phyloP scores from a whole-genome alignment of 2,113 vertebrate species.

The Spilogale gracilis region DNA sequence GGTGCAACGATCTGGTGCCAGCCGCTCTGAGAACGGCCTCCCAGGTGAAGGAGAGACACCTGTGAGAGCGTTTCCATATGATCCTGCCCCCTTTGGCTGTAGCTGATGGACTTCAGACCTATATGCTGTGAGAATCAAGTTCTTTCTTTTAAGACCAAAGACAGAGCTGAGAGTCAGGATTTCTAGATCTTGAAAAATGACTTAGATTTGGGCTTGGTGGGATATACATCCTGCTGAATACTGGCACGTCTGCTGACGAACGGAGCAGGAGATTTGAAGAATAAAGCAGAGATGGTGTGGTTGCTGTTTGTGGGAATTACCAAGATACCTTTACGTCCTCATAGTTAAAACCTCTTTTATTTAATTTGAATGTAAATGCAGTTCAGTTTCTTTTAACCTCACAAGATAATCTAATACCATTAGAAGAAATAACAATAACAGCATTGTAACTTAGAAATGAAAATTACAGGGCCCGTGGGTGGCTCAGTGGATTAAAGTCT shows the following conservation, averaged over 20 bases:
- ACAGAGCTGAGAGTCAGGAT: background rate
- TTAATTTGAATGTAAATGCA: background rate
- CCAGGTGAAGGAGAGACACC: background rate
- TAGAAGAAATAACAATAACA: constrained; percentile 7
- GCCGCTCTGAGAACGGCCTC: background rate
- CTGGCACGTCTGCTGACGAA: background rate
- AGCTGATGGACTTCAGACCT: background rate
- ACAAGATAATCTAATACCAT: background rate
- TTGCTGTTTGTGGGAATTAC: background rate
- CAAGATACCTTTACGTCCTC: background rate
- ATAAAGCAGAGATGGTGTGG: background rate
- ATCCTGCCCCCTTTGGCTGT: background rate
- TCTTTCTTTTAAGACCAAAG: background rate
- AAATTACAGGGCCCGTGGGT: background rate
- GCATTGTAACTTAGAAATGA: constrained; percentile 29
- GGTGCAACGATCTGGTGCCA: background rate
- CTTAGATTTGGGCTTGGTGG: constrained; percentile 9
- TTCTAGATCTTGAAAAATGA: constrained; percentile 2
- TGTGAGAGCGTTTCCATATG: background rate
- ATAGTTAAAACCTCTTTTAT: background rate
- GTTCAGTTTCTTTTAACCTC: constrained; percentile 12
- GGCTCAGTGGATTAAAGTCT: no score
- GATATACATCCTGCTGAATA: background rate
- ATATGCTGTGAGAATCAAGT: background rate
- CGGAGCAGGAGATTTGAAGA: background rate